Evolutionary conservation across 2,797 vertebrate species (phyloP), one percentile per base, ranked within the genome.

Genomic region (Manis pentadactyla): DNA sequence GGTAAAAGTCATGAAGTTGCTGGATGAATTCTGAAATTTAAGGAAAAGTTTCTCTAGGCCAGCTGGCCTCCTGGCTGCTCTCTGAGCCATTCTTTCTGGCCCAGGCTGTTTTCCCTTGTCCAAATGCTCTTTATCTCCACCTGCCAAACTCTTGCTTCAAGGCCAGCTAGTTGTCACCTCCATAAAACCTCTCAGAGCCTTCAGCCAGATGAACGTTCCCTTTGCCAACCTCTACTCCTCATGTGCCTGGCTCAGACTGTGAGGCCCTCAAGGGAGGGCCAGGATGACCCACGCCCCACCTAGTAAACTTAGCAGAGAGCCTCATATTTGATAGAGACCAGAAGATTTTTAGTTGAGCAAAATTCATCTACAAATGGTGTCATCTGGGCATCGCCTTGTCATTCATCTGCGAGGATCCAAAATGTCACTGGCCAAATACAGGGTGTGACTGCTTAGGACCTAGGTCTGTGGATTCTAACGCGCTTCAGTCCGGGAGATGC

Each of bases 81-180:
- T 73, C 55, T 68, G 49, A 85, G 13, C 31, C 82, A 73, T 63
- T 77, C 66, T 68, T 92, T 94, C 31, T 93, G 71, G 14, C 19
- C 14, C 15, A 87, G 68, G 55, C 53, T 87, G 19, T 66, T 93
- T 49, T 9, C 46, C 64, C 19, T 77, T 51, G 12, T 75, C 18
- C 69, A 96, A 93, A 83, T 59, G 86, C 69, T 74, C 77, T 96
- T 96, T 74, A 61, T 31, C 51, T 69, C 63, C 37, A 84, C 23
- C 49, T 29, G 49, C 73, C 34, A 59, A 87, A 89, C 39, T 89
- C 39, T 85, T n/a, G 91, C 17, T n/a, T 83, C 61, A 96, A 87
- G 84, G 23, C 25, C 46, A 84, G 63, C 5, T 69, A 89, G 71
- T 92, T 42, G 18, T 88, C 19, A 59, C 39, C 85, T 93, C 53